phyloP scores from a whole-genome alignment of 2,888 invertebrate species.

The Oasisia sp. region DNA sequence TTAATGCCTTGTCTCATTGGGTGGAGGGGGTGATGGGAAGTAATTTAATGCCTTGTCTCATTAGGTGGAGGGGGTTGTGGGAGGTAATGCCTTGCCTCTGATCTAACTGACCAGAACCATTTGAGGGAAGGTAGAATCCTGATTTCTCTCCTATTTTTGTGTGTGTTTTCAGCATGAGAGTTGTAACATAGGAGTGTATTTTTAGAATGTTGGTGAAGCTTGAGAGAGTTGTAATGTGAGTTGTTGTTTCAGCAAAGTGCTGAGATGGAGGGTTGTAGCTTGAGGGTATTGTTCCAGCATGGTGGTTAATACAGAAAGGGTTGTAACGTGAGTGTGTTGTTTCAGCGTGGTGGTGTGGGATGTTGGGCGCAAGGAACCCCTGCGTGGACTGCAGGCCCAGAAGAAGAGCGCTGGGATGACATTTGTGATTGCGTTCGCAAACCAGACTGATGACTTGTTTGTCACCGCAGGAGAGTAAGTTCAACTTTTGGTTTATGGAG shows the following conservation, averaged over 20 bases:
- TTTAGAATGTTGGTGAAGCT: too few species aligned
- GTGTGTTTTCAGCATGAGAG: too few species aligned
- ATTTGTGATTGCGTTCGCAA: slow-evolving; percentile 68
- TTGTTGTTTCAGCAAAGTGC: background rate
- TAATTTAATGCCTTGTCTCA: slow-evolving; percentile 82
- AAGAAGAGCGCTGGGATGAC: slow-evolving; percentile 81
- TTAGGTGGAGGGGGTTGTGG: slow-evolving; percentile 92
- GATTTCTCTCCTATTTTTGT: too few species aligned
- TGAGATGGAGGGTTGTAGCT: background rate
- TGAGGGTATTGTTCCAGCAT: background rate
- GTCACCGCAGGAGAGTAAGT: slow-evolving; percentile 67
- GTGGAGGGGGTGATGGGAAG: too few species aligned
- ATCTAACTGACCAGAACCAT: too few species aligned
- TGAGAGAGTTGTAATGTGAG: too few species aligned
- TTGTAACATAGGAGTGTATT: too few species aligned
- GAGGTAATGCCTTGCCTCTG: slow-evolving; percentile 47
- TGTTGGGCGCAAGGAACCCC: slow-evolving; percentile 71
- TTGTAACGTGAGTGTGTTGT: background rate
- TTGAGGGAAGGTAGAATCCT: too few species aligned
- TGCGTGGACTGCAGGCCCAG: slow-evolving; percentile 74
- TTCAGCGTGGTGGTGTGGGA: slow-evolving; percentile 85
- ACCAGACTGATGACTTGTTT: slow-evolving; percentile 60
- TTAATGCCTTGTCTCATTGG: too few species aligned
- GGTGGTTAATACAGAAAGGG: background rate
- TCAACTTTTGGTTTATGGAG: background rate